Conservation (phyloP, 2,888 invertebrate genomes). For the Lysandra coridon region DNA sequence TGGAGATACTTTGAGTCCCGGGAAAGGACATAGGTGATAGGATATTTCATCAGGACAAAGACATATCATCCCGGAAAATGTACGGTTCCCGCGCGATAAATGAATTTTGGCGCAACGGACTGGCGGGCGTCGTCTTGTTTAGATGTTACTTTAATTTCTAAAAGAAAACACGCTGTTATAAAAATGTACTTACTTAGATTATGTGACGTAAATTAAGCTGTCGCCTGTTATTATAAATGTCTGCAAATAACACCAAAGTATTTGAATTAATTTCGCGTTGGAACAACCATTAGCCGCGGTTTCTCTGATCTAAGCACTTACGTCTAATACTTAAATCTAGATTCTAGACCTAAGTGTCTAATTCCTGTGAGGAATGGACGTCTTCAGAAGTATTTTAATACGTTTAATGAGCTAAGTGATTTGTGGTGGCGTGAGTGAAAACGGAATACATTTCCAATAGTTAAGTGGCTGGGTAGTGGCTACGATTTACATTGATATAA, state of each 20-base stretch:
- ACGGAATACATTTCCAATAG: slow-evolving; percentile 13
- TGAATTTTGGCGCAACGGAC: too few relatives aligned
- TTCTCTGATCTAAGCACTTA: slow-evolving; percentile 40
- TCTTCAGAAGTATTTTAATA: slow-evolving; percentile 31
- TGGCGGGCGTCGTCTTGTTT: too few relatives aligned
- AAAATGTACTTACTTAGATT: not conserved
- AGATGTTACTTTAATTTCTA: too few relatives aligned
- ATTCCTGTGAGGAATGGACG: slow-evolving; percentile 41
- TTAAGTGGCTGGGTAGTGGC: not conserved
- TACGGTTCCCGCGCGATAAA: too few relatives aligned
- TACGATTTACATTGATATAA: not conserved
- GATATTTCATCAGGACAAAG: too few relatives aligned
- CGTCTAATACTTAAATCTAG: slow-evolving; percentile 42
- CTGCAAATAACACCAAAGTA: slow-evolving; percentile 7
- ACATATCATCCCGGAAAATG: too few relatives aligned
- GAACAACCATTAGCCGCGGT: slow-evolving; percentile 44
- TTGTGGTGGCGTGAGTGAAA: slow-evolving; percentile 11
- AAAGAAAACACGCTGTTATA: not conserved
- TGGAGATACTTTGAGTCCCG: too few relatives aligned
- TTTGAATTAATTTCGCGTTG: slow-evolving; percentile 3
- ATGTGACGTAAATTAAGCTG: not conserved
- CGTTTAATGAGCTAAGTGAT: slow-evolving; percentile 15
- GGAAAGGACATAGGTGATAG: too few relatives aligned
- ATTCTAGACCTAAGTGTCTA: slow-evolving; percentile 44
- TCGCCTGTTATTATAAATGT: not conserved